Percentiles rank a stretch among this genome's conserved stretches.
Evolutionary conservation across 2,113 vertebrate species (phyloP).

Genomic region (human): DNA sequence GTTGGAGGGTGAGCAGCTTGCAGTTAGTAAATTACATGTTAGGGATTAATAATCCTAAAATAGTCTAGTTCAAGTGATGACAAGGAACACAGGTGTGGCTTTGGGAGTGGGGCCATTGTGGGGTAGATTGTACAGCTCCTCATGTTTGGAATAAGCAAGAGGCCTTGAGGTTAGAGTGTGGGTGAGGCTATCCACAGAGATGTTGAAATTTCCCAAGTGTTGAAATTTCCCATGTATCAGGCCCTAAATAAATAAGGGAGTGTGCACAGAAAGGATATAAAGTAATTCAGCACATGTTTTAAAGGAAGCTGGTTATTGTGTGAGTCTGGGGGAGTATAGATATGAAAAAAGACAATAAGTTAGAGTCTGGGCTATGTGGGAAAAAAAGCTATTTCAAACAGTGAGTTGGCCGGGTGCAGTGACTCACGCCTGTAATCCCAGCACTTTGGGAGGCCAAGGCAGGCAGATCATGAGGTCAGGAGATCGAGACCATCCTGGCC

Average conservation of each 20-base stretch:
- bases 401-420: rapidly evolving
- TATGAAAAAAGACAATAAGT: neutral
- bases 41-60: neutral
- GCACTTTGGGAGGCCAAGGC: too few relatives aligned
- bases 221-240: neutral
- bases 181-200: neutral
- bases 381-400: neutral
- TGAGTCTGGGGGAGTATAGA: neutral
- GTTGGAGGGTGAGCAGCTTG: neutral
- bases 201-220: neutral
- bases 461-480: too few relatives aligned
- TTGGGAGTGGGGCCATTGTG: neutral
- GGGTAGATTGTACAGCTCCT: neutral
- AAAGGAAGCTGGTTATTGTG: neutral
- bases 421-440: too few relatives aligned
- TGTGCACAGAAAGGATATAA: neutral
- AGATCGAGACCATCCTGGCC: too few relatives aligned
- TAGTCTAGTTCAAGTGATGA: neutral
- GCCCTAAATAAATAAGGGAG: conserved; percentile 11
- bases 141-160: neutral
- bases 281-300: neutral
- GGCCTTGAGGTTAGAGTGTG: neutral
- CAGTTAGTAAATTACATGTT: neutral
- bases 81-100: conserved; percentile 8
- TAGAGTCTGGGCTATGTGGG: neutral